A percentile compares a stretch with the other conserved stretches of the same genome.
These are phyloP conservation scores for Drosophila setosimentum DNA, from an alignment of 2,888 invertebrate species.

Conservation along the genomic window DNA sequence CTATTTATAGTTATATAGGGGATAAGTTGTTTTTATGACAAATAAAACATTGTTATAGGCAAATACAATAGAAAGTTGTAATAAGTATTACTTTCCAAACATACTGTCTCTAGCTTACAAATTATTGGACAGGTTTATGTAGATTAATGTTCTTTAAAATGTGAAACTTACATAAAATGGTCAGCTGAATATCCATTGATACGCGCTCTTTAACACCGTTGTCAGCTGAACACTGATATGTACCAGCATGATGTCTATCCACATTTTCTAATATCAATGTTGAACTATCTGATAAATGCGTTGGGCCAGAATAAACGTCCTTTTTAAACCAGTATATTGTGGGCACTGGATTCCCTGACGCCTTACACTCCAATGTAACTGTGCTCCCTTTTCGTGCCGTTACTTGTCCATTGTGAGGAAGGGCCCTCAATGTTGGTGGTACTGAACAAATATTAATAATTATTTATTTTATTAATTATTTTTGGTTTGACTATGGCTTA, in stretches of 20 bases:
- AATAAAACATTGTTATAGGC: neutral
- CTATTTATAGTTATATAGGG: neutral
- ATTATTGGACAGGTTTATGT: neutral
- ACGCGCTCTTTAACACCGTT: constrained; percentile 87
- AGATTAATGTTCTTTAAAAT: neutral
- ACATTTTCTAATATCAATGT: constrained; percentile 86
- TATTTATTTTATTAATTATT: constrained; percentile 2
- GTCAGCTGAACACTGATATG: constrained; percentile 86
- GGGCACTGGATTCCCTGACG: constrained; percentile 90
- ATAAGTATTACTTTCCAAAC: neutral
- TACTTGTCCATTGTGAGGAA: constrained; percentile 89
- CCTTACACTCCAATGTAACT: constrained; percentile 89
- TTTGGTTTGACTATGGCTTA: neutral
- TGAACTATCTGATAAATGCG: constrained; percentile 86
- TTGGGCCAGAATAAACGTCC: constrained; percentile 84
- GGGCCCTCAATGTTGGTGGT: constrained; percentile 89
- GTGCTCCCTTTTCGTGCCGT: constrained; percentile 89
- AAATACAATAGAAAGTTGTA: neutral
- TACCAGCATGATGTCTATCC: constrained; percentile 86
- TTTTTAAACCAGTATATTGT: constrained; percentile 90
- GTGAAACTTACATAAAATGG: constrained; percentile 86
- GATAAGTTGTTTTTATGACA: neutral
- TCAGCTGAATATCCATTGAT: constrained; percentile 86
- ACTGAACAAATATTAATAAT: constrained; percentile 82
- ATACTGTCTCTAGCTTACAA: neutral